phyloP scores from a whole-genome alignment of 2,888 invertebrate genomes.

The Ctenicera cuprea region DNA sequence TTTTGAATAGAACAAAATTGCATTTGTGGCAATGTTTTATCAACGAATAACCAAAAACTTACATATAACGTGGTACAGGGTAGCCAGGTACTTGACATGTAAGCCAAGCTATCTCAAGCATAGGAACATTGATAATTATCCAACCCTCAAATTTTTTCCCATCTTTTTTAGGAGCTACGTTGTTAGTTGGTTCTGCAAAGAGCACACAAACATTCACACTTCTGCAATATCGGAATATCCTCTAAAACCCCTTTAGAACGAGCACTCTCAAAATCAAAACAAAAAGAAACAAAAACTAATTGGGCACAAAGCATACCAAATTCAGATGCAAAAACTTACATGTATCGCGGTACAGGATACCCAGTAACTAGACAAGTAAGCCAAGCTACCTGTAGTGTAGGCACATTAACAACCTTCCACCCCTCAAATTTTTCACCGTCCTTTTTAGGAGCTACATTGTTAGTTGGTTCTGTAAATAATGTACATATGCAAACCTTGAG shows the following conservation, averaged over 20 bases:
- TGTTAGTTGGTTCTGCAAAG: slow-evolving; percentile 77
- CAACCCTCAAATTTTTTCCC: slow-evolving; percentile 75
- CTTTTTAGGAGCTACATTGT: slow-evolving; percentile 79
- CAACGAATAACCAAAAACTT: slow-evolving; percentile 49
- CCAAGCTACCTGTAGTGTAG: slow-evolving; percentile 75
- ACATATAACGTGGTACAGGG: slow-evolving; percentile 72
- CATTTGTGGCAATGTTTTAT: no score
- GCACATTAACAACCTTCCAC: slow-evolving; percentile 78
- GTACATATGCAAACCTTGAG: background rate
- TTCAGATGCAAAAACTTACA: slow-evolving; percentile 69
- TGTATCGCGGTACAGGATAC: slow-evolving; percentile 75
- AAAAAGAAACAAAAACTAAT: background rate
- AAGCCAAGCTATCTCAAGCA: slow-evolving; percentile 76
- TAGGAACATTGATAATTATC: slow-evolving; percentile 74
- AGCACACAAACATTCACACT: background rate
- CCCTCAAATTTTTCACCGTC: slow-evolving; percentile 76
- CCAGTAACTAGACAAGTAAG: slow-evolving; percentile 79
- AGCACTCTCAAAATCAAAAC: slow-evolving; percentile 45
- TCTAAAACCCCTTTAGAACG: slow-evolving; percentile 15
- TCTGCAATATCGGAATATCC: no score
- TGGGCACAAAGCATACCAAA: slow-evolving; percentile 69
- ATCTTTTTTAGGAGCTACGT: slow-evolving; percentile 78
- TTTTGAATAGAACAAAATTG: background rate
- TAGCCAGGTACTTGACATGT: slow-evolving; percentile 82
- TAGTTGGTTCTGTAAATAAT: slow-evolving; percentile 74